phyloP scores from a whole-genome alignment of 2,888 invertebrate species.

The Amaurobius ferox region DNA sequence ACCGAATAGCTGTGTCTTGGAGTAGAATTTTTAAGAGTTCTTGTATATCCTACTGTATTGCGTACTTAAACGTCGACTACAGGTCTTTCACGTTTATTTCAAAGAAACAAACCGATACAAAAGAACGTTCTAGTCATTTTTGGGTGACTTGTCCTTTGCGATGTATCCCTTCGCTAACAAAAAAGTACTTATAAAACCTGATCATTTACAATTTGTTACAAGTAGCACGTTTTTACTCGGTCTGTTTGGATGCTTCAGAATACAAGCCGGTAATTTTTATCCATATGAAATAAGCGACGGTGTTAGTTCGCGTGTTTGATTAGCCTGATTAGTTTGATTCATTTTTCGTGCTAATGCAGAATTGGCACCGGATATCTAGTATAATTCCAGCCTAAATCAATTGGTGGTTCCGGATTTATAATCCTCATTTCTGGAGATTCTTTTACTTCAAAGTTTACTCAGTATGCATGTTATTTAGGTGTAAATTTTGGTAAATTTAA shows the following conservation, averaged over 20 bases:
- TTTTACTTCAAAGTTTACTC: too few relatives aligned
- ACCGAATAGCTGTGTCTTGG: constrained; percentile 27
- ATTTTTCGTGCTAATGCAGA: too few relatives aligned
- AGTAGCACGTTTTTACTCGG: constrained; percentile 41
- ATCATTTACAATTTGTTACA: neutral
- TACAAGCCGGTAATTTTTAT: constrained; percentile 54
- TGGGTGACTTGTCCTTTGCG: constrained; percentile 57
- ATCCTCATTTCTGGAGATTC: too few relatives aligned
- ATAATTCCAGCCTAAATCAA: too few relatives aligned
- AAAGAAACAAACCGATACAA: constrained; percentile 41
- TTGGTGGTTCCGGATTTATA: too few relatives aligned
- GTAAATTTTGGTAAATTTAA: too few relatives aligned
- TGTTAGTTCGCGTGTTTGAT: too few relatives aligned
- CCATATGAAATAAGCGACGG: too few relatives aligned
- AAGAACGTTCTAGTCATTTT: constrained; percentile 63
- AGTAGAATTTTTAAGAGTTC: constrained; percentile 49
- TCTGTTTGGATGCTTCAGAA: constrained; percentile 37
- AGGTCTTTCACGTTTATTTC: constrained; percentile 61
- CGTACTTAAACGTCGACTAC: constrained; percentile 55
- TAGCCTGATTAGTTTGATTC: too few relatives aligned
- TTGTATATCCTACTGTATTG: constrained; percentile 61
- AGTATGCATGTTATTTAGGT: too few relatives aligned
- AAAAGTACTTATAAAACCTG: constrained; percentile 10
- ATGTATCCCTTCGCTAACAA: constrained; percentile 58
- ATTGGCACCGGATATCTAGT: too few relatives aligned